A percentile compares a stretch with the other conserved stretches of the same genome.
phyloP scores from a whole-genome alignment of 2,797 vertebrate genomes.

The Bryconaethiops microstoma region DNA sequence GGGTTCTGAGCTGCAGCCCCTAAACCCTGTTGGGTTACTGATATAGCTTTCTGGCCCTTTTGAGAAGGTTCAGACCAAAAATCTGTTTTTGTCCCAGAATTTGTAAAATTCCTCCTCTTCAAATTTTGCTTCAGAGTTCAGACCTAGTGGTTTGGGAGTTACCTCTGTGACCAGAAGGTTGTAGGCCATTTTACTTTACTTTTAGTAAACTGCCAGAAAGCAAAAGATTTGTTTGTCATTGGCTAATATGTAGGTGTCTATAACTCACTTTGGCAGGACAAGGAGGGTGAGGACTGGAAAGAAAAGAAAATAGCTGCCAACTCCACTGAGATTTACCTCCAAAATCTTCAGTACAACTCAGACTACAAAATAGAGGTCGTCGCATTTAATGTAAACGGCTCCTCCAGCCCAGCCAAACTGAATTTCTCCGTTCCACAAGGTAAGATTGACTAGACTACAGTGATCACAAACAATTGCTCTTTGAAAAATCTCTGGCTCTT shows the following conservation, averaged over 20 bases:
- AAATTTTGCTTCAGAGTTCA: not conserved
- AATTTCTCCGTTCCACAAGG: conserved; percentile 57
- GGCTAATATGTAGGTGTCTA: not conserved
- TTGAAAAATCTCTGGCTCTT: not conserved
- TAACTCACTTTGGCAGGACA: conserved; percentile 37
- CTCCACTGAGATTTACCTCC: conserved; percentile 48
- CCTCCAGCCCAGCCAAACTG: conserved; percentile 39
- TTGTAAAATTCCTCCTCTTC: not conserved
- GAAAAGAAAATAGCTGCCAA: conserved; percentile 48
- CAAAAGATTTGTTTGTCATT: too few relatives aligned
- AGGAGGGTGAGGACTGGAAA: conserved; percentile 54
- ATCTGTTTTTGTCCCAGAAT: too few relatives aligned
- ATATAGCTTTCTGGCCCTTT: not conserved
- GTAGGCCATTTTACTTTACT: not conserved
- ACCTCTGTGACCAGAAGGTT: too few relatives aligned
- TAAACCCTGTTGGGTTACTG: not conserved
- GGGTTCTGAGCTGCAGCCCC: not conserved
- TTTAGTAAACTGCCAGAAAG: not conserved
- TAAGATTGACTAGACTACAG: conserved; percentile 3
- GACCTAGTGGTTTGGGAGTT: not conserved
- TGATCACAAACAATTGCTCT: not conserved
- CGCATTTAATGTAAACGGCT: conserved; percentile 57
- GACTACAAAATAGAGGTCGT: conserved; percentile 58
- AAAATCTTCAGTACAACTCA: conserved; percentile 53
- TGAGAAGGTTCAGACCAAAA: not conserved